phyloP scores from a whole-genome alignment of 1,140 invertebrate species.

The Drosophila kurseongensis region DNA sequence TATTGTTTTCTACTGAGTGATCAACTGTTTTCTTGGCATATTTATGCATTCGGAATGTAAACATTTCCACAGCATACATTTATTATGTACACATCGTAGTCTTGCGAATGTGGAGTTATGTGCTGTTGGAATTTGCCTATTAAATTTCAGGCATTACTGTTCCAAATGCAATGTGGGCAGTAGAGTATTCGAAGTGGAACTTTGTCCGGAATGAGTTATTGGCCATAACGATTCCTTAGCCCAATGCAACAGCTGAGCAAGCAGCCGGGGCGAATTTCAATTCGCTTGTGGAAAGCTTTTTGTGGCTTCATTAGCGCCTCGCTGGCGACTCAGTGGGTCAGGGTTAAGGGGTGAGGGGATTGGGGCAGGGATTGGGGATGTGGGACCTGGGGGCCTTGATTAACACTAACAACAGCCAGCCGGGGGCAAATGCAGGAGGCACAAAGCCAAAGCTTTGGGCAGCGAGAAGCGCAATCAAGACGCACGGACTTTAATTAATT shows the following conservation, averaged over 20 bases:
- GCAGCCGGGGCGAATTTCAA: slow-evolving; percentile 28
- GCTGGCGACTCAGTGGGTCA: not conserved
- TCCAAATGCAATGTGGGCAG: not conserved
- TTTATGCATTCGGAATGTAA: too few relatives aligned
- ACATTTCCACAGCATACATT: too few relatives aligned
- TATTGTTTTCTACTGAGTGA: too few relatives aligned
- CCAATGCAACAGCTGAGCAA: slow-evolving; percentile 19
- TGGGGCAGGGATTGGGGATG: not conserved
- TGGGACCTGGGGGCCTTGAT: slow-evolving; percentile 38
- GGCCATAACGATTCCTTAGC: slow-evolving; percentile 3
- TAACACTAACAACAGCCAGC: slow-evolving; percentile 40
- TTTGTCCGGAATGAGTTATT: not conserved
- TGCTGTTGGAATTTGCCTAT: not conserved
- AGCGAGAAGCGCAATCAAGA: slow-evolving; percentile 57
- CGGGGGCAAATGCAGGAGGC: slow-evolving; percentile 21
- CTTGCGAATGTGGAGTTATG: too few relatives aligned
- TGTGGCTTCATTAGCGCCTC: slow-evolving; percentile 74
- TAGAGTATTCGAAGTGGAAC: not conserved
- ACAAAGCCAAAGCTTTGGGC: slow-evolving; percentile 37
- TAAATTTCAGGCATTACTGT: not conserved
- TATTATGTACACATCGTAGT: too few relatives aligned
- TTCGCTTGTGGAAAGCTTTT: slow-evolving; percentile 58
- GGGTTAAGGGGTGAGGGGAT: not conserved
- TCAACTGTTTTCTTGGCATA: not conserved
- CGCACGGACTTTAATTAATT: slow-evolving; percentile 81